phyloP scores from a whole-genome alignment of 2,888 invertebrate genomes.

The Zaprionus lineosus region DNA sequence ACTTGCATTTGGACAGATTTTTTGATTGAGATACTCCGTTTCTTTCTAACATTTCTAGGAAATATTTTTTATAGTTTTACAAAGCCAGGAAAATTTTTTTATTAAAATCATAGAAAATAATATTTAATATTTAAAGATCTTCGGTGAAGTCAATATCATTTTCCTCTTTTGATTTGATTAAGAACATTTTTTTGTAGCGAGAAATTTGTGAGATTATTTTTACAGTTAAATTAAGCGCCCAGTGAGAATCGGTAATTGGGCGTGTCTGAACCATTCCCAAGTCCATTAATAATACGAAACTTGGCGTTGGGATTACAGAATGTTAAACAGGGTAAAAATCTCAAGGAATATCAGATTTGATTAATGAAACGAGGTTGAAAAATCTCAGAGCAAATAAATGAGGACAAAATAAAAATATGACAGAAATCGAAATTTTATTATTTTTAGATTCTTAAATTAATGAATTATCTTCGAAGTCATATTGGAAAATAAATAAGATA shows the following conservation, averaged over 20 bases:
- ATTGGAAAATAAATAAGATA: no score
- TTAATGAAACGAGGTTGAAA: slow-evolving; percentile 47
- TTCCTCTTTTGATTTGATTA: no score
- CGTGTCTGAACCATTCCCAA: slow-evolving; percentile 51
- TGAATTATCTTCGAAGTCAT: no score
- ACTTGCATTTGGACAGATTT: no score
- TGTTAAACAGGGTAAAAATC: slow-evolving; percentile 8
- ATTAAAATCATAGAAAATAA: no score
- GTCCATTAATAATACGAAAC: slow-evolving; percentile 49
- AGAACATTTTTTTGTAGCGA: slow-evolving; percentile 26
- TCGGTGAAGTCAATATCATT: no score
- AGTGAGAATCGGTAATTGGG: slow-evolving; percentile 17
- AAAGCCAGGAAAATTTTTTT: no score
- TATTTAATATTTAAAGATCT: no score
- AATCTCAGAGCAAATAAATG: slow-evolving; percentile 29
- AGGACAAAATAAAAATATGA: not conserved
- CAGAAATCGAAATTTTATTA: no score
- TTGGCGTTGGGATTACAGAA: not conserved
- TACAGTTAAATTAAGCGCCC: slow-evolving; percentile 49
- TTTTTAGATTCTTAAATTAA: no score
- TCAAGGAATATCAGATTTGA: slow-evolving; percentile 52
- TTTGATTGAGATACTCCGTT: no score
- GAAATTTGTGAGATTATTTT: slow-evolving; percentile 50
- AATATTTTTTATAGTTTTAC: no score
- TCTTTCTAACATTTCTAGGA: not conserved